Percentiles rank a stretch among this genome's conserved stretches.
phyloP scores from a whole-genome alignment of 2,113 vertebrate genomes.

The Hippocampus zosterae region DNA sequence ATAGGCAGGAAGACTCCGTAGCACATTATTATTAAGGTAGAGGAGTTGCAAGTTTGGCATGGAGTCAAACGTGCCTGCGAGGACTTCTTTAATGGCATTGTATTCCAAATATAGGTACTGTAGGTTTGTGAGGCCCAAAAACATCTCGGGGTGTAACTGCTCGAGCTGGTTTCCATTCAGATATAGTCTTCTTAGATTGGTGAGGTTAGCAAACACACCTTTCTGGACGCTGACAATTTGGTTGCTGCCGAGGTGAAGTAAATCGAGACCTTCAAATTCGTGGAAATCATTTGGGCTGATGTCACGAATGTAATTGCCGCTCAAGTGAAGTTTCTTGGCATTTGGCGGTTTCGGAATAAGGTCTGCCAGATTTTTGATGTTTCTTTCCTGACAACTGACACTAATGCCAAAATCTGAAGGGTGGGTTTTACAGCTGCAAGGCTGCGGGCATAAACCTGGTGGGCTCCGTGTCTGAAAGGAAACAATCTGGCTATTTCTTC shows the following conservation, averaged over 20 bases:
- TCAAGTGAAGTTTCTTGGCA: conserved; percentile 93
- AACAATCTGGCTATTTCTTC: conserved; percentile 85
- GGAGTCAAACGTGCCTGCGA: conserved; percentile 91
- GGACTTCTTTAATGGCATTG: conserved; percentile 94
- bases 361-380: conserved; percentile 83
- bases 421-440: conserved; percentile 92
- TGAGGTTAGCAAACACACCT: conserved; percentile 90
- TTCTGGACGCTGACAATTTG: conserved; percentile 83
- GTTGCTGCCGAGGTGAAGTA: conserved; percentile 95
- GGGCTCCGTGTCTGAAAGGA: conserved; percentile 92
- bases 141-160: conserved; percentile 91
- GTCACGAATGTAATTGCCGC: conserved; percentile 90
- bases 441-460: conserved; percentile 82
- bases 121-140: conserved; percentile 88
- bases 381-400: conserved; percentile 93
- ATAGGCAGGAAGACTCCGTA: conserved; percentile 90
- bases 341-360: conserved; percentile 86
- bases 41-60: conserved; percentile 94
- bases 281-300: conserved; percentile 82
- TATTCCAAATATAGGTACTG: conserved; percentile 98
- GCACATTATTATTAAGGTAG: conserved; percentile 94
- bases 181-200: conserved; percentile 91
- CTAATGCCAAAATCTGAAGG: conserved; percentile 94
- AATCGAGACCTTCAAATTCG: conserved; percentile 93
- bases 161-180: conserved; percentile 95